Evolutionary conservation across 2,888 invertebrate species (phyloP).

Genomic region (Smittia aterrima): DNA sequence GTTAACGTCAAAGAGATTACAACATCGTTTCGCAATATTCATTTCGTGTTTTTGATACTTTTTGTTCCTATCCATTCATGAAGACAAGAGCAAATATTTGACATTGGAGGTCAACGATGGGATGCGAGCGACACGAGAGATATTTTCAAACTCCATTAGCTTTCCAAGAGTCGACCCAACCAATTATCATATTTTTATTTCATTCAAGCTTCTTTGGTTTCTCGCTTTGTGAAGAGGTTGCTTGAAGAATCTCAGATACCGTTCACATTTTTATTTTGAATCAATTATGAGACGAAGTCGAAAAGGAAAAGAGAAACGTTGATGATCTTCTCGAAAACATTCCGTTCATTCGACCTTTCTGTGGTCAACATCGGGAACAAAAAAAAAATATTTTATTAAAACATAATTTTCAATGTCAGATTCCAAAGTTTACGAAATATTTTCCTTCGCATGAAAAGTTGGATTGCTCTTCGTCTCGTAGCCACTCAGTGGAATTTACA

Average conservation of each 20-base stretch:
- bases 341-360: too few relatives aligned
- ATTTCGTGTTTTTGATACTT: not conserved
- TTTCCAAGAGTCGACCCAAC: not conserved
- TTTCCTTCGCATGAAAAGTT: not conserved
- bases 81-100: conserved; percentile 16
- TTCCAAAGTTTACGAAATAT: not conserved
- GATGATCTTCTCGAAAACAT: too few relatives aligned
- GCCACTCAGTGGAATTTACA: not conserved
- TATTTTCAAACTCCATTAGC: not conserved
- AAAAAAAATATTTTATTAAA: not conserved
- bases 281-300: too few relatives aligned
- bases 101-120: conserved; percentile 29
- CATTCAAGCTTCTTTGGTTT: not conserved
- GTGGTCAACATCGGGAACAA: too few relatives aligned
- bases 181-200: conserved; percentile 24
- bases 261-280: not conserved
- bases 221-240: not conserved
- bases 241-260: not conserved
- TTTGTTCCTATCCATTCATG: not conserved
- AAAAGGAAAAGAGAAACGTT: too few relatives aligned
- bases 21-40: not conserved
- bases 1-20: conserved; percentile 13
- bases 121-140: not conserved
- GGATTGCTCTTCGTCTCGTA: not conserved
- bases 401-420: conserved; percentile 14